A percentile compares a stretch with the other conserved stretches of the same genome.
These are phyloP conservation scores for Empidonax traillii DNA, from an alignment of 2,113 vertebrate genomes.

Conservation along the genomic window DNA sequence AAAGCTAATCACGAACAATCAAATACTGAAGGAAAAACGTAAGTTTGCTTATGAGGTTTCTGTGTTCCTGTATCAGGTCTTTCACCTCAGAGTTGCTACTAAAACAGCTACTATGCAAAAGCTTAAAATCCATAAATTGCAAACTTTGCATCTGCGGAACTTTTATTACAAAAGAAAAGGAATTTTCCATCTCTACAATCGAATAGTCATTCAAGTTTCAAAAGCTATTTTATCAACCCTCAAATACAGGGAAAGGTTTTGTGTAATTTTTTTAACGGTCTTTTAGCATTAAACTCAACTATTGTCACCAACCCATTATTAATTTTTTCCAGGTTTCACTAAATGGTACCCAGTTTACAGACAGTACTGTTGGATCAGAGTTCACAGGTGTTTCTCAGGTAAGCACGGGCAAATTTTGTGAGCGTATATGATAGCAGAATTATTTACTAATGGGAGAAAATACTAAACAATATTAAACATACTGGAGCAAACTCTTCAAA, in stretches of 20 bases:
- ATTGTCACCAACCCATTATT: background rate
- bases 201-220: background rate
- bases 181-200: background rate
- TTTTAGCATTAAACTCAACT: background rate
- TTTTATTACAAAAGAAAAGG: background rate
- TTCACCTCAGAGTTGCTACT: background rate
- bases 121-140: background rate
- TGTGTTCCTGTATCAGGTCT: background rate
- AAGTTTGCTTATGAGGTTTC: background rate
- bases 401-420: background rate
- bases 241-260: background rate
- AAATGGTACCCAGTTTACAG: constrained; percentile 87
- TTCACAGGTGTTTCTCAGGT: constrained; percentile 91
- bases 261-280: background rate
- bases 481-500: background rate
- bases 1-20: background rate
- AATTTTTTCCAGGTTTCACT: constrained; percentile 77
- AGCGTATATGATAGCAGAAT: background rate
- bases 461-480: background rate
- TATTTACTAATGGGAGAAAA: background rate
- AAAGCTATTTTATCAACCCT: background rate
- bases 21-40: background rate
- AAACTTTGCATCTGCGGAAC: background rate
- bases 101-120: background rate
- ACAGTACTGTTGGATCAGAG: constrained; percentile 85